Evolutionary conservation across 2,797 vertebrate species (phyloP).

Genomic region (Cossypha caffra): DNA sequence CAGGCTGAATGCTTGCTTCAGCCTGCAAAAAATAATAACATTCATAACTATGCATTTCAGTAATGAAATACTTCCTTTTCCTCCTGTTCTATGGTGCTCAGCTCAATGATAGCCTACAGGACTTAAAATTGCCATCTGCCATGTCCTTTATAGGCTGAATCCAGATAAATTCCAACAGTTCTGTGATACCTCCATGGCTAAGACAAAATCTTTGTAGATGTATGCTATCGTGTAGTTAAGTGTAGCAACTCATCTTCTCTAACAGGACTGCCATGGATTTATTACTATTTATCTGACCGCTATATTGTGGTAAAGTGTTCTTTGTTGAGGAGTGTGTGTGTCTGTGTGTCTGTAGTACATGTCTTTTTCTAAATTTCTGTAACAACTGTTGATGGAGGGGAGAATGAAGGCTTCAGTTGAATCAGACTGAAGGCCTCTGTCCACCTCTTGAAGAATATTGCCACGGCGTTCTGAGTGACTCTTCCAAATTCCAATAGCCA

Average conservation of each 20-base stretch:
- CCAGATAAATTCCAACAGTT: constrained; percentile 41
- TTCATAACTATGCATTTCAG: constrained; percentile 47
- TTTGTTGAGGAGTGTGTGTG: neutral
- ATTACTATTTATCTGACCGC: neutral
- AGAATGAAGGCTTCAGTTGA: neutral
- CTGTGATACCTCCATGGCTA: constrained; percentile 9
- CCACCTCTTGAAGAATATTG: neutral
- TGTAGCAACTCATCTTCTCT: neutral
- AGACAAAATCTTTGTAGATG: neutral
- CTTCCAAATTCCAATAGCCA: constrained; percentile 46
- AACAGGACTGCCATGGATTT: neutral
- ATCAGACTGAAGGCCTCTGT: neutral
- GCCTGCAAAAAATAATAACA: constrained; percentile 34
- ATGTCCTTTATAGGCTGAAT: constrained; percentile 27
- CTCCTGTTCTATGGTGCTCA: constrained; percentile 22
- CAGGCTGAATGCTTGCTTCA: neutral
- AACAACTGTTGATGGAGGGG: neutral
- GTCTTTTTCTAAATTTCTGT: neutral
- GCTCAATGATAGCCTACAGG: constrained; percentile 23
- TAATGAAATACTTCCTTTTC: constrained; percentile 40
- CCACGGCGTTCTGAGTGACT: constrained; percentile 11
- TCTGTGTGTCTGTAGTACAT: neutral
- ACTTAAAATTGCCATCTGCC: constrained; percentile 18
- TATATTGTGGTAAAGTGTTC: neutral
- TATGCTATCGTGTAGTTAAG: neutral